Evolutionary conservation across 2,797 vertebrate genomes (phyloP).

Genomic region (Ctenochaetus hawaiiensis): DNA sequence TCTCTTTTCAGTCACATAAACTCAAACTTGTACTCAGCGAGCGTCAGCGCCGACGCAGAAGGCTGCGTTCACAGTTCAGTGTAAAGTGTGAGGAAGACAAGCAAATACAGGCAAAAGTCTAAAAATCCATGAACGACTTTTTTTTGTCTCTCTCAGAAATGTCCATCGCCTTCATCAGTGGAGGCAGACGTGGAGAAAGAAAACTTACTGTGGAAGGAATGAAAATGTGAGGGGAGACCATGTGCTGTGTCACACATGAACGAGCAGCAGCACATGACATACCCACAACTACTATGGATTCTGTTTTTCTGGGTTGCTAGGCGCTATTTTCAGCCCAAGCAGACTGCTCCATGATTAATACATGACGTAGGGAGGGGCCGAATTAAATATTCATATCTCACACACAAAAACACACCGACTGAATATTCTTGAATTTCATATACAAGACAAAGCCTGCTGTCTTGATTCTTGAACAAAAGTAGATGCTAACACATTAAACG

Average conservation of each 20-base stretch:
- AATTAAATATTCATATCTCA: constrained; percentile 83
- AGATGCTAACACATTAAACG: neutral
- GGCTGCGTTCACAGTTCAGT: constrained; percentile 27
- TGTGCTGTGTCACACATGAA: constrained; percentile 71
- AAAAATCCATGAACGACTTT: neutral
- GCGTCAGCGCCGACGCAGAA: constrained; percentile 20
- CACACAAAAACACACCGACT: constrained; percentile 57
- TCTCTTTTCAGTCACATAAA: constrained; percentile 21
- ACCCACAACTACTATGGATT: constrained; percentile 59
- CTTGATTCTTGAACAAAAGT: constrained; percentile 37
- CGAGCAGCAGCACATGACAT: constrained; percentile 61
- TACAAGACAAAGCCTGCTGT: neutral
- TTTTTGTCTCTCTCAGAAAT: constrained; percentile 10
- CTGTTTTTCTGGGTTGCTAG: constrained; percentile 80
- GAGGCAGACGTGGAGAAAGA: constrained; percentile 7
- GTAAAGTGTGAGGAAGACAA: neutral
- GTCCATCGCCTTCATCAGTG: constrained; percentile 2
- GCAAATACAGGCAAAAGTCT: neutral
- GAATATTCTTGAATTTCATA: constrained; percentile 43
- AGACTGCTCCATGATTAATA: constrained; percentile 86
- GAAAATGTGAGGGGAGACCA: constrained; percentile 50
- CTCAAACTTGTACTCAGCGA: constrained; percentile 41
- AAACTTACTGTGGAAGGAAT: constrained; percentile 14
- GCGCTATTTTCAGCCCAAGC: constrained; percentile 82
- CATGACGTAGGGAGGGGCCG: constrained; percentile 75